Percentiles rank a stretch among this genome's conserved stretches.
These are phyloP conservation scores for Clepsis dumicolana DNA, from an alignment of 2,888 invertebrate genomes.

Conservation along the genomic window DNA sequence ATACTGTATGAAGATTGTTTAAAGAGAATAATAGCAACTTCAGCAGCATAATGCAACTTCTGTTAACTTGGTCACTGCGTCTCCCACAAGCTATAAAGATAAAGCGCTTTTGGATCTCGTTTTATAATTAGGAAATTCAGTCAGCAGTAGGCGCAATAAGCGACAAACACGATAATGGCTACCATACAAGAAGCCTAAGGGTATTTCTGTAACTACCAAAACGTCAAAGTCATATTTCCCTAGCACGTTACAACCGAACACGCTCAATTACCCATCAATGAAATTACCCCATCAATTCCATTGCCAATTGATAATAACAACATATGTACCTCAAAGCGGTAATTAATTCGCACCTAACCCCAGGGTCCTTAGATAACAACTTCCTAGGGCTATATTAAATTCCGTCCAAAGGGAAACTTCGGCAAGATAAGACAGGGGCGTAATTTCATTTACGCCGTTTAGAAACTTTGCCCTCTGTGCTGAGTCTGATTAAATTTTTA, in stretches of 20 bases:
- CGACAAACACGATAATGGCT: neutral
- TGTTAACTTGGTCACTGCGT: no score
- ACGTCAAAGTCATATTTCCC: neutral
- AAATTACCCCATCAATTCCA: neutral
- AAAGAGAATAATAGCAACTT: no score
- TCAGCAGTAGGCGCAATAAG: neutral
- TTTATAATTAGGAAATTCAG: neutral
- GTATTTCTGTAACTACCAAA: neutral
- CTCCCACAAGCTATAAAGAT: no score
- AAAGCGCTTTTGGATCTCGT: no score
- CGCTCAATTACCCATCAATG: constrained; percentile 10
- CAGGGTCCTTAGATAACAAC: constrained; percentile 66
- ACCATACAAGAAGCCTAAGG: neutral
- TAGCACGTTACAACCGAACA: neutral
- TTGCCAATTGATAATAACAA: constrained; percentile 27
- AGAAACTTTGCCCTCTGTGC: constrained; percentile 62
- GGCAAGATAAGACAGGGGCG: constrained; percentile 66
- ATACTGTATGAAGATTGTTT: no score
- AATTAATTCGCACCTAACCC: constrained; percentile 70
- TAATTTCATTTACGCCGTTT: constrained; percentile 76
- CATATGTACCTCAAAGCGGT: constrained; percentile 46
- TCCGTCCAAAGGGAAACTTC: constrained; percentile 65
- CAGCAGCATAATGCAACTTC: no score
- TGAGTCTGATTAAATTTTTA: constrained; percentile 70
- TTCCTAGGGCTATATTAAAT: constrained; percentile 73